Conservation (phyloP, 2,113 vertebrate genomes). For the Lophotis ruficrista region DNA sequence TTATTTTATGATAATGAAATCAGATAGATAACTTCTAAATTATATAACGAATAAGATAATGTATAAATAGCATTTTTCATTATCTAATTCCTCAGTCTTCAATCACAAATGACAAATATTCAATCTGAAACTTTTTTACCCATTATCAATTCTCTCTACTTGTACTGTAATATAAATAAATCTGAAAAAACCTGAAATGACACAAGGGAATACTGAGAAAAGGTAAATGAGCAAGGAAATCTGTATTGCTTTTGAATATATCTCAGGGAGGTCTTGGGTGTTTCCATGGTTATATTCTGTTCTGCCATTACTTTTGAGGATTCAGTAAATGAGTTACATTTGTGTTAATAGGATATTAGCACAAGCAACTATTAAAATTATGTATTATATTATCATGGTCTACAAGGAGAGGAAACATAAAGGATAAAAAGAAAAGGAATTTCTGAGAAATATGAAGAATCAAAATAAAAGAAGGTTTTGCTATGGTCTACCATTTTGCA, state of each 20-base stretch:
- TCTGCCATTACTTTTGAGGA: not conserved
- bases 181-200: not conserved
- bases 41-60: constrained; percentile 20
- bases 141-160: not conserved
- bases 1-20: constrained; percentile 45
- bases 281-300: constrained; percentile 32
- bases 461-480: not conserved
- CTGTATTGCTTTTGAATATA: not conserved
- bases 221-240: not conserved
- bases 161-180: constrained; percentile 32
- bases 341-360: not conserved
- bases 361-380: not conserved
- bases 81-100: constrained; percentile 12
- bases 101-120: constrained; percentile 45
- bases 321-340: not conserved
- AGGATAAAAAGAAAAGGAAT: not conserved
- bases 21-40: not conserved
- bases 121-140: not conserved
- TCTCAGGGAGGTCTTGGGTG: not conserved
- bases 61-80: constrained; percentile 22
- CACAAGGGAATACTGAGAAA: constrained; percentile 14
- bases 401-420: not conserved
- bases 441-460: not conserved
- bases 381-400: not conserved
- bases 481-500: not conserved